Evolutionary conservation across 1,140 invertebrate species (phyloP), one percentile per base, ranked within the genome.

Genomic region (Gonioctena quinquepunctata): DNA sequence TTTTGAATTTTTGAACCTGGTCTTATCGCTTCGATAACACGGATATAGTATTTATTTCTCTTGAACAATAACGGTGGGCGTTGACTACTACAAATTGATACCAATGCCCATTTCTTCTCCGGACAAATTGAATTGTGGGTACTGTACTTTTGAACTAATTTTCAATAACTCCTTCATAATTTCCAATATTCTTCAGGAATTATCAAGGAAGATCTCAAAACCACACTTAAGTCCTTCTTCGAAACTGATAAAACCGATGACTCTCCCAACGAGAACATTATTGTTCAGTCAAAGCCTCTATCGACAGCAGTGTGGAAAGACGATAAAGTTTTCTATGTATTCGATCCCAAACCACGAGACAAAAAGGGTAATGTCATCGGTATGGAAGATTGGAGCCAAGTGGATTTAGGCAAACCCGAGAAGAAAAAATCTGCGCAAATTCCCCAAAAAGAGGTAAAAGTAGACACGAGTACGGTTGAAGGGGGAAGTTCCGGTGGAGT

Each of bases 281-380:
- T 82, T 11, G 5, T 82, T 1, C 74, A 78, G 56, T 73, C 78
- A 1, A 71, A 76, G 33, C 26, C 69, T 16, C 65, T 76, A 4
- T 75, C 76, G 3, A 72, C 80, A 3, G 76, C 75, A 6, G 66
- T 81, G 8, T 82, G 80, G 78, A 75, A 73, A 64, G 74, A 79
- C 33, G 69, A 76, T 11, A 67, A 69, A 1, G 48, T 74, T 2
- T 82, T 70, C 54, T 83, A 80, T 60, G 22, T 80, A 0, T 83
- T 82, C 54, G 82, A 83, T 76, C 76, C 82, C 2, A 78, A 75
- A 70, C 73, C 77, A 8, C 68, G 79, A 18, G 76, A 80, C 66
- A 68, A 73, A 13, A 52, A 66, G 63, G 80, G 80, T 28, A 79
- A 67, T 76, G 23, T 75, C 66, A 64, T 73, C 18, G 57, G 57